Base-by-base conservation (phyloP, 2,113 vertebrate species). In the Toxostoma redivivum region DNA sequence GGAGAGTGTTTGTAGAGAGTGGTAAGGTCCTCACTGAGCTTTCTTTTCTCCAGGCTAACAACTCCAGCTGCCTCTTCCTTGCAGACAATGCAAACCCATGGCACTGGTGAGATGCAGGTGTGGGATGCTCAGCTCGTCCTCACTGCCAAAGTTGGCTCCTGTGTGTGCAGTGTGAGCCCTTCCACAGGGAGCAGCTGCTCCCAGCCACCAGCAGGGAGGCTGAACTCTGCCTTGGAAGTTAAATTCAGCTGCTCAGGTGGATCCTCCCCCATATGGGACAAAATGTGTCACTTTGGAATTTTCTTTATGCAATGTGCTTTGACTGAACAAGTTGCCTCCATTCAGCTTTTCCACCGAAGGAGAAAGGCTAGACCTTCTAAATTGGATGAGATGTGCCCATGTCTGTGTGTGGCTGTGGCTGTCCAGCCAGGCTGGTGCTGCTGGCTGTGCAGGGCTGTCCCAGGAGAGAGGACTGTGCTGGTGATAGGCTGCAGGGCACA, bases 111-210 rank as follows among this genome's bases (percentile, higher is more conserved):
- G 79, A 16, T 42, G 47, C 35, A 66, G 50, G 15, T 56, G 33
- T 67, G 17, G 10, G 27, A 31, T 45, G 25, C 56, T 42, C 2
- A 1, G 37, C 9, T 10, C 0, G 0, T 6, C 2, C 22, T 44
- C 19, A 5, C 42, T 58, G 30, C 44, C 6, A 4, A 9, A 14
- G 2, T 0, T 47, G 65, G 27, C 15, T 37, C 12, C 35, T 40
- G 22, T 3, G 21, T 44, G 56, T 19, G 28, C 37, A 4, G 15
- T 5, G 13, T 22, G 15, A 90, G 50, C 24, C 40, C 60, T 65
- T 45, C 38, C 57, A 4, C 3, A 0, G 44, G 0, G 21, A 90
- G 72, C 67, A 42, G 76, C 72, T 73, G 90, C 72, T 56, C 53
- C 53, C 30, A 7, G 45, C 42, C 4, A 2, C 57, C 7, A 1